Percentiles rank a stretch among this genome's conserved stretches.
Conservation (phyloP, 2,113 vertebrate species). For the Ochotona curzoniae region DNA sequence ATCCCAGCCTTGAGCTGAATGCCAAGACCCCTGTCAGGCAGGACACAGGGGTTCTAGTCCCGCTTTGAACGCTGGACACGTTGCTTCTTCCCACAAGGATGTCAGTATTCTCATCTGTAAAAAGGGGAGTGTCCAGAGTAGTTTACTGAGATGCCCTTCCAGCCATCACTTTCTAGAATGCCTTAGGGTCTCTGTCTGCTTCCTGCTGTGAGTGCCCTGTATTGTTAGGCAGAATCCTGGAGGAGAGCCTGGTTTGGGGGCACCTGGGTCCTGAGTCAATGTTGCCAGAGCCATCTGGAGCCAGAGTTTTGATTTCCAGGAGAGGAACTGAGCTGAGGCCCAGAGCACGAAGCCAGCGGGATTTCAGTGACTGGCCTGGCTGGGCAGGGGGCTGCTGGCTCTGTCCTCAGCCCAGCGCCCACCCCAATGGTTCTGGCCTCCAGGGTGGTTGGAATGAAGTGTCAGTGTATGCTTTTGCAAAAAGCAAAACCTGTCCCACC, state of each 20-base stretch:
- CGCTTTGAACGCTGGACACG: not conserved
- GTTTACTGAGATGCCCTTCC: not conserved
- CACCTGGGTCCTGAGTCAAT: not conserved
- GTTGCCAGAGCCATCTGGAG: not conserved
- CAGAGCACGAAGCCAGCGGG: not conserved
- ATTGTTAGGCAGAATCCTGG: not conserved
- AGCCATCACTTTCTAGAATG: not conserved
- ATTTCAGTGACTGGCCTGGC: too few species aligned
- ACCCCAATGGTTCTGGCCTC: too few species aligned
- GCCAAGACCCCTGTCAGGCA: not conserved
- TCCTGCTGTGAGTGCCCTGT: not conserved
- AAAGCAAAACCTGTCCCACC: fast-evolving
- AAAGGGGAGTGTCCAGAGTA: not conserved
- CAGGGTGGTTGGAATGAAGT: too few species aligned
- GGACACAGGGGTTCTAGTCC: not conserved
- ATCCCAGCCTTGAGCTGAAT: not conserved
- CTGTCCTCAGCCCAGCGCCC: not conserved
- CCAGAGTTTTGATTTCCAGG: not conserved
- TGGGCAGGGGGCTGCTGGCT: fast-evolving
- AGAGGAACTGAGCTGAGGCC: not conserved
- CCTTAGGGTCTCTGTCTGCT: not conserved
- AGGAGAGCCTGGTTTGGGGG: too few species aligned
- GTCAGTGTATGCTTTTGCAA: not conserved
- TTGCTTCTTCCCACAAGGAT: fast-evolving
- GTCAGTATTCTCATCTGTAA: slow-evolving; percentile 1